These are phyloP conservation scores for Dolichotis patagonum DNA, from an alignment of 2,113 vertebrate genomes.

Conservation along the genomic window DNA sequence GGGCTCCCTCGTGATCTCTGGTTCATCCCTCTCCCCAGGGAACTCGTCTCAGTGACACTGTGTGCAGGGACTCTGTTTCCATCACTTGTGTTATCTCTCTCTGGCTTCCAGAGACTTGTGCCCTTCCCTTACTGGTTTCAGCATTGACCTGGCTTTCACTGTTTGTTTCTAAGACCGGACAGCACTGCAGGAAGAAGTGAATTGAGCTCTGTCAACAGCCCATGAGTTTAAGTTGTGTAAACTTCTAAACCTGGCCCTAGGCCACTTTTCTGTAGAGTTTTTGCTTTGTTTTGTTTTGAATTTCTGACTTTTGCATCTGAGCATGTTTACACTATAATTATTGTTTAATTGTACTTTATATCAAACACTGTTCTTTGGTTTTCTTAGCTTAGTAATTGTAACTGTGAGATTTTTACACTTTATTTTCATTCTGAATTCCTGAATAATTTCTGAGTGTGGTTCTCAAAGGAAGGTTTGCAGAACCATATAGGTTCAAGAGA, in stretches of 20 bases:
- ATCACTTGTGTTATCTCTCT: not conserved
- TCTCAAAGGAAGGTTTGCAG: not conserved
- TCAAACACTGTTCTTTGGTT: not conserved
- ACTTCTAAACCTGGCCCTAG: not conserved
- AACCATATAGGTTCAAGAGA: not conserved
- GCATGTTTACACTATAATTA: not conserved
- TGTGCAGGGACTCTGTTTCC: not conserved
- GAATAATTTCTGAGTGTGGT: not conserved
- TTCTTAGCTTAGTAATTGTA: not conserved
- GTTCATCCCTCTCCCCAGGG: not conserved
- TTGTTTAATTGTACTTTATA: not conserved
- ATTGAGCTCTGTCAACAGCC: not conserved
- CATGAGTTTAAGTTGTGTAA: not conserved
- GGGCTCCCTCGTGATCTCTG: not conserved
- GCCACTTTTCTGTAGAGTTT: not conserved
- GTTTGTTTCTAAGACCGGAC: not conserved
- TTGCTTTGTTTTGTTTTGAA: not conserved
- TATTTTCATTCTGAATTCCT: not conserved
- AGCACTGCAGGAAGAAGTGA: not conserved
- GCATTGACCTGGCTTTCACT: not conserved
- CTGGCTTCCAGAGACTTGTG: not conserved
- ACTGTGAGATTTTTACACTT: not conserved
- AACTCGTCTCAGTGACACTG: not conserved
- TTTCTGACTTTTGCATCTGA: not conserved
- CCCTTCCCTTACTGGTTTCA: not conserved